Evolutionary conservation across 1,140 invertebrate species (phyloP).

Genomic region (Camponotus floridanus): DNA sequence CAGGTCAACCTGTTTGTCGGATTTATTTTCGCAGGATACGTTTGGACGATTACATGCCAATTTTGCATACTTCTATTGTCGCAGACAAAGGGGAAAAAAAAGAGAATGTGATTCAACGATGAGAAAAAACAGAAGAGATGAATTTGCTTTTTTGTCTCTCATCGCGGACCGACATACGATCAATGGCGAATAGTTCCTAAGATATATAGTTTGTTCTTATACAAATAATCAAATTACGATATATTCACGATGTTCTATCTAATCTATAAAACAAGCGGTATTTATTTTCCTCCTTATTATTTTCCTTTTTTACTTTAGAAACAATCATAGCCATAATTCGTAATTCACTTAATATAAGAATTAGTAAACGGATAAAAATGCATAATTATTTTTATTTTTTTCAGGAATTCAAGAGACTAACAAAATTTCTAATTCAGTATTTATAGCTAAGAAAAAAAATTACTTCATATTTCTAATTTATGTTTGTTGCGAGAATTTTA

Average conservation of each 20-base stretch:
- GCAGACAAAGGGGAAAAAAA: constrained; percentile 34
- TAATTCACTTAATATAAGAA: background rate
- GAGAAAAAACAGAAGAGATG: constrained; percentile 31
- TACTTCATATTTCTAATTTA: background rate
- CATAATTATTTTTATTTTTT: background rate
- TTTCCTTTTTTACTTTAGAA: constrained; percentile 8
- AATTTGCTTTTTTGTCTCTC: constrained; percentile 44
- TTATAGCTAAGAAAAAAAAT: background rate
- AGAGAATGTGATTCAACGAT: constrained; percentile 41
- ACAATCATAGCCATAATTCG: background rate
- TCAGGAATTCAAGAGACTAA: constrained; percentile 10
- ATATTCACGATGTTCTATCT: background rate
- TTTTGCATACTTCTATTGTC: constrained; percentile 59
- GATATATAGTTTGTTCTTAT: background rate
- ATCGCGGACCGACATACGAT: constrained; percentile 49
- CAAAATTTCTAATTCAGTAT: background rate
- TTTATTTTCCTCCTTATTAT: background rate
- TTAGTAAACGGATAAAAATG: background rate
- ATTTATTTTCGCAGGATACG: constrained; percentile 2
- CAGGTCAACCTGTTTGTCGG: background rate
- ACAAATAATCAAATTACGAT: constrained; percentile 1
- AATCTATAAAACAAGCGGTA: constrained; percentile 4
- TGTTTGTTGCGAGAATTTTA: background rate
- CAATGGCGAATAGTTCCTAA: constrained; percentile 18
- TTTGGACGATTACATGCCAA: constrained; percentile 44